Conservation (phyloP, 1,140 invertebrate genomes). For the Nomia melanderi region DNA sequence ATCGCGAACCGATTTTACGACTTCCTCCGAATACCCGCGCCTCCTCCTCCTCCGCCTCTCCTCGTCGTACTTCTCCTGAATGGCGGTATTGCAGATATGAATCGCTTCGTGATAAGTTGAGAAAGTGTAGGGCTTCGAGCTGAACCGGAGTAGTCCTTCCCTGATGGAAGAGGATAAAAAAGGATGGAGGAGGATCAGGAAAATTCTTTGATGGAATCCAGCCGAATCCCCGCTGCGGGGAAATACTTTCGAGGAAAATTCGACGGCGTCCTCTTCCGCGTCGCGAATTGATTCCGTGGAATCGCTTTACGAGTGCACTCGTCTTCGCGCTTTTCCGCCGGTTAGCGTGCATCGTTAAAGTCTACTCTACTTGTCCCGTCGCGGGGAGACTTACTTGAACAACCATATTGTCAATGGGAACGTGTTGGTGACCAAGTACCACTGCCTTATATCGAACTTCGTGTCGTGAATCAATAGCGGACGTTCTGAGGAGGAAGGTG, state of each 20-base stretch:
- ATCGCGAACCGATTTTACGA: constrained; percentile 86
- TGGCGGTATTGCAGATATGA: constrained; percentile 95
- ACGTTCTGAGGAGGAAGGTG: constrained; percentile 83
- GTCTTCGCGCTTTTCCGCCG: background rate
- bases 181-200: constrained; percentile 30
- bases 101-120: constrained; percentile 93
- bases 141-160: constrained; percentile 93
- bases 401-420: constrained; percentile 92
- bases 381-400: constrained; percentile 84
- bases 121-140: constrained; percentile 92
- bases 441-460: constrained; percentile 95
- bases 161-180: constrained; percentile 72
- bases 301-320: background rate
- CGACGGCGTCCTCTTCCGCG: background rate
- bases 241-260: constrained; percentile 25
- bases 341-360: background rate
- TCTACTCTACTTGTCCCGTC: no score
- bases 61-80: constrained; percentile 92
- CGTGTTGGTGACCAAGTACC: constrained; percentile 93
- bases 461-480: constrained; percentile 92
- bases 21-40: constrained; percentile 65
- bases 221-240: background rate
- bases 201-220: constrained; percentile 38
- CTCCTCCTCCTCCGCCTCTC: constrained; percentile 61
- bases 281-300: background rate